Percentiles rank a stretch among this genome's conserved stretches.
These are phyloP conservation scores for Nycteola revayana DNA, from an alignment of 2,888 invertebrate species.

Conservation along the genomic window DNA sequence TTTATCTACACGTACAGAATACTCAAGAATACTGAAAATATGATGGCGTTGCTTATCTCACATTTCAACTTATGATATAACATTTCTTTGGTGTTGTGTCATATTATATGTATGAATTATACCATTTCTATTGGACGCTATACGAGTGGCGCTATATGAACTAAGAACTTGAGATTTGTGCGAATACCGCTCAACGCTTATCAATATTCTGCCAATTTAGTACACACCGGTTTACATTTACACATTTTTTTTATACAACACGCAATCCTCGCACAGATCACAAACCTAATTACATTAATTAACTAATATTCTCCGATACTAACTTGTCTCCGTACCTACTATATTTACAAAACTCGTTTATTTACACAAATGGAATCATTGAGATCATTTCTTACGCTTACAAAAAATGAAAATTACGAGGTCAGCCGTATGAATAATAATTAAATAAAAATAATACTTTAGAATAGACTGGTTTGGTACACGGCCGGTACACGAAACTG, in stretches of 20 bases:
- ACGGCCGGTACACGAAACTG: slow-evolving; percentile 40
- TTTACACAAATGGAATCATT: slow-evolving; percentile 80
- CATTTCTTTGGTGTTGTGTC: slow-evolving; percentile 78
- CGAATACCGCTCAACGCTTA: slow-evolving; percentile 33
- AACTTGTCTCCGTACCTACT: slow-evolving; percentile 41
- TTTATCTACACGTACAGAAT: slow-evolving; percentile 44
- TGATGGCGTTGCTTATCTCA: slow-evolving; percentile 65
- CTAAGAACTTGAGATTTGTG: slow-evolving; percentile 42
- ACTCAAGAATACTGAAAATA: slow-evolving; percentile 75
- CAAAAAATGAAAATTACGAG: slow-evolving; percentile 64
- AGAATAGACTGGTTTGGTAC: slow-evolving; percentile 73
- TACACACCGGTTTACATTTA: slow-evolving; percentile 28
- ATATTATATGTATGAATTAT: slow-evolving; percentile 53
- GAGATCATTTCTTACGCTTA: slow-evolving; percentile 78
- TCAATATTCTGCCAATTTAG: slow-evolving; percentile 22
- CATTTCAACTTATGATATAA: slow-evolving; percentile 64
- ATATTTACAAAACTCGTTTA: slow-evolving; percentile 70
- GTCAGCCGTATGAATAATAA: slow-evolving; percentile 52
- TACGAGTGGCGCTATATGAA: slow-evolving; percentile 58
- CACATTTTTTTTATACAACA: slow-evolving; percentile 37
- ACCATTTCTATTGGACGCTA: slow-evolving; percentile 75
- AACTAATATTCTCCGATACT: slow-evolving; percentile 46
- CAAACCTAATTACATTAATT: slow-evolving; percentile 46
- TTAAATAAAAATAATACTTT: slow-evolving; percentile 75
- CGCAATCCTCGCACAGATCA: slow-evolving; percentile 43